phyloP scores from a whole-genome alignment of 2,888 invertebrate species.

The Morpho achilles region DNA sequence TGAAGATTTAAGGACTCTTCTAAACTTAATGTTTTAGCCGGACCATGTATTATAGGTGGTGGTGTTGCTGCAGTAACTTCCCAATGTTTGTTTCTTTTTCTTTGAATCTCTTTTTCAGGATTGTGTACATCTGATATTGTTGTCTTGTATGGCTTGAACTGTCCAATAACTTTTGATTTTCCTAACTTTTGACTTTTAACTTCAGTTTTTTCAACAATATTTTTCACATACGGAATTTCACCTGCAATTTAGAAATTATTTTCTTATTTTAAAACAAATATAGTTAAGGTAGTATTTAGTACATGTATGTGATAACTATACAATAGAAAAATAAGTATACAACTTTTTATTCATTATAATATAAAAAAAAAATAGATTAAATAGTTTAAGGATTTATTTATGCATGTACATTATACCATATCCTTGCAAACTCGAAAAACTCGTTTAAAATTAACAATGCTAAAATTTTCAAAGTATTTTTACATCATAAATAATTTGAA shows the following conservation, averaged over 20 bases:
- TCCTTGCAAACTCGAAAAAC: no score
- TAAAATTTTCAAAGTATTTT: no score
- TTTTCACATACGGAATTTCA: constrained; percentile 70
- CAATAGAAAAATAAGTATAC: no score
- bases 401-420: no score
- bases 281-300: background rate
- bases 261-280: background rate
- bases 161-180: constrained; percentile 47
- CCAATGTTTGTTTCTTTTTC: constrained; percentile 76
- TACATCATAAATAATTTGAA: no score
- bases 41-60: constrained; percentile 75
- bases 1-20: constrained; percentile 79
- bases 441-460: no score
- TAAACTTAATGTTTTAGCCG: constrained; percentile 71
- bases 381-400: no score
- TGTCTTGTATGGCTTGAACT: constrained; percentile 80
- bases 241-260: background rate
- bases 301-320: no score
- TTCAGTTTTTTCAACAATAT: constrained; percentile 75
- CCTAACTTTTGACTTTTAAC: constrained; percentile 34
- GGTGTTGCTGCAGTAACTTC: constrained; percentile 83
- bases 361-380: no score
- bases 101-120: constrained; percentile 71
- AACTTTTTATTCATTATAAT: no score
- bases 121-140: constrained; percentile 75